These are phyloP conservation scores for Athripsodes cinereus DNA, from an alignment of 2,888 invertebrate genomes.

Conservation along the genomic window DNA sequence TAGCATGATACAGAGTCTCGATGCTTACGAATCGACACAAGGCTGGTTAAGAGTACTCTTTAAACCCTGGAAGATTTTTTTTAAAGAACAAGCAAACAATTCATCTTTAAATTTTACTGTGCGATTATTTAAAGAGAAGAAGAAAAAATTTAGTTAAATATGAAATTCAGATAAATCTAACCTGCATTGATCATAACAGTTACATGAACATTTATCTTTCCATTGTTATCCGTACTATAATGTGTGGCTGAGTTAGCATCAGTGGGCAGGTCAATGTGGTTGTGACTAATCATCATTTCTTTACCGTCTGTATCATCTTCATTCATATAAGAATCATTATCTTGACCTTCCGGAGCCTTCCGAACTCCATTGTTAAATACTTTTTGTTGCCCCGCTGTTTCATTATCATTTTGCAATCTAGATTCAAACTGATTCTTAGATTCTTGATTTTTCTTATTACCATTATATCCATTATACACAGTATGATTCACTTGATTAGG, in stretches of 20 bases:
- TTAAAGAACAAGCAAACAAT: no score
- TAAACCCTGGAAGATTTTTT: no score
- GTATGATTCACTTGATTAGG: neutral
- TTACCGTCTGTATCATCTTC: slow-evolving; percentile 55
- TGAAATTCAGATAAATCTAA: slow-evolving; percentile 34
- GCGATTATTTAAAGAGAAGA: no score
- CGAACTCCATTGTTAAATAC: slow-evolving; percentile 44
- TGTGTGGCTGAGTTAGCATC: slow-evolving; percentile 45
- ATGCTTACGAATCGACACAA: no score
- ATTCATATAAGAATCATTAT: slow-evolving; percentile 62
- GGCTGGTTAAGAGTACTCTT: no score
- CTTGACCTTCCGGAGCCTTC: slow-evolving; percentile 76
- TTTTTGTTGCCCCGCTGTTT: neutral
- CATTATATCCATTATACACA: slow-evolving; percentile 15
- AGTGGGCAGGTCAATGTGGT: slow-evolving; percentile 46
- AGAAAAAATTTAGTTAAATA: no score
- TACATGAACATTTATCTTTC: slow-evolving; percentile 84
- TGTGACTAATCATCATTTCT: slow-evolving; percentile 43
- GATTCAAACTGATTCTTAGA: slow-evolving; percentile 4
- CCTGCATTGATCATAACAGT: slow-evolving; percentile 78
- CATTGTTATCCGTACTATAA: slow-evolving; percentile 71
- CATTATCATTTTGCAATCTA: slow-evolving; percentile 3
- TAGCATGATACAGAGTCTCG: no score
- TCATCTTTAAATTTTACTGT: no score
- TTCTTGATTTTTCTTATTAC: slow-evolving; percentile 11